Percentiles rank a stretch among this genome's conserved stretches.
phyloP scores from a whole-genome alignment of 2,797 vertebrate species.

The Tapirus indicus region DNA sequence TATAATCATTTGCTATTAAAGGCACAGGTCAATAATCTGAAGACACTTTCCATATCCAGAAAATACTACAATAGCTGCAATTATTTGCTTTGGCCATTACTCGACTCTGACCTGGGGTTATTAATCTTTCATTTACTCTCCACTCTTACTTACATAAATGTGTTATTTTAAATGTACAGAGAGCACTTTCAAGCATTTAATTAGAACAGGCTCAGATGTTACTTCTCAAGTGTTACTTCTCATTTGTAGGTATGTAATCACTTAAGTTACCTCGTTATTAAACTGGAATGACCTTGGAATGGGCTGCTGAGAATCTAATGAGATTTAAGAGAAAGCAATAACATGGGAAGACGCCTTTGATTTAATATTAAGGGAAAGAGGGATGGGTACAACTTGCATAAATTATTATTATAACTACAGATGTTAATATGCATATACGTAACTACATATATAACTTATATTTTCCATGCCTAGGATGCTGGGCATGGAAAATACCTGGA shows the following conservation, averaged over 20 bases:
- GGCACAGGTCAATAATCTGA: background rate
- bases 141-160: background rate
- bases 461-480: too few relatives aligned
- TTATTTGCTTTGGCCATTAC: background rate
- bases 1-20: constrained; percentile 59
- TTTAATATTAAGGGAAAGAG: background rate
- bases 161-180: background rate
- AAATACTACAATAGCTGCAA: background rate
- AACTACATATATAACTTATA: too few relatives aligned
- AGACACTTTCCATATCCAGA: constrained; percentile 11
- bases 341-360: background rate
- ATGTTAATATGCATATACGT: background rate
- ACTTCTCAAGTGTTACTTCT: background rate
- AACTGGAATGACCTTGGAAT: background rate
- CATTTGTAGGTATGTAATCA: background rate
- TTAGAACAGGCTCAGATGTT: background rate
- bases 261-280: background rate
- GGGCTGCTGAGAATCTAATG: background rate
- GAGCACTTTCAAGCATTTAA: background rate
- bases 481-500: background rate
- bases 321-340: background rate
- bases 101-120: background rate
- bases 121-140: constrained; percentile 1
- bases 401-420: background rate
- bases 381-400: too few relatives aligned